A percentile compares a stretch with the other conserved stretches of the same genome.
These are phyloP conservation scores for Schizothorax lantsangensis DNA, from an alignment of 2,797 vertebrate species.

Conservation along the genomic window DNA sequence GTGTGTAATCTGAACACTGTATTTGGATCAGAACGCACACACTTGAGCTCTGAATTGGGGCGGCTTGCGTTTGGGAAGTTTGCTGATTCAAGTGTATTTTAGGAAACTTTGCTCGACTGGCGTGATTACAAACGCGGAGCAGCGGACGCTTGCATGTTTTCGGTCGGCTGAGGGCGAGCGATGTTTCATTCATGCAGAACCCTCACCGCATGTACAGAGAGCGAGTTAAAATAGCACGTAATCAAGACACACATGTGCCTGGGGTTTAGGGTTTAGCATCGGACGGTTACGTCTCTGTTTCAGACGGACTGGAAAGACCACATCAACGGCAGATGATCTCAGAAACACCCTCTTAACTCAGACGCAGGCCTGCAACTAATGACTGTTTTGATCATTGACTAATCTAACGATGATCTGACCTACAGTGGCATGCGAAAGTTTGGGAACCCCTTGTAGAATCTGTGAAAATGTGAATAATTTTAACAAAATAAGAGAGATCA, in stretches of 20 bases:
- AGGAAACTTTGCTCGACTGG: conserved; percentile 18
- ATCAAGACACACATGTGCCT: conserved; percentile 27
- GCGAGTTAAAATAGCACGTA: conserved; percentile 3
- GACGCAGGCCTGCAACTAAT: neutral
- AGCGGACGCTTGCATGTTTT: conserved; percentile 16
- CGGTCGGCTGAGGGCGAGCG: conserved; percentile 37
- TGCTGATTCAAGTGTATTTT: conserved; percentile 48
- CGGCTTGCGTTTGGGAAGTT: conserved; percentile 12
- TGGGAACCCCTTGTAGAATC: no score
- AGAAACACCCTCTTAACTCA: neutral
- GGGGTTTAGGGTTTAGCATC: neutral
- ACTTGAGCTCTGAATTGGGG: neutral
- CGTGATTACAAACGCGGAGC: conserved; percentile 45
- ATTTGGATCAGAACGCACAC: conserved; percentile 22
- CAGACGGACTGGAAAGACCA: neutral
- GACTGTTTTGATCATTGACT: neutral
- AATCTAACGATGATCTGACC: neutral
- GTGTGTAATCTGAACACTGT: neutral
- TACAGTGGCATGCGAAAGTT: no score
- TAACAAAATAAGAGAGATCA: no score
- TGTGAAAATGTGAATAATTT: no score
- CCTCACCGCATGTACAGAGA: conserved; percentile 1
- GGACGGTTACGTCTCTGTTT: neutral
- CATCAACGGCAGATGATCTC: conserved; percentile 10
- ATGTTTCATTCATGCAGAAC: conserved; percentile 15